phyloP scores from a whole-genome alignment of 2,797 vertebrate species.

The Lophius americanus region DNA sequence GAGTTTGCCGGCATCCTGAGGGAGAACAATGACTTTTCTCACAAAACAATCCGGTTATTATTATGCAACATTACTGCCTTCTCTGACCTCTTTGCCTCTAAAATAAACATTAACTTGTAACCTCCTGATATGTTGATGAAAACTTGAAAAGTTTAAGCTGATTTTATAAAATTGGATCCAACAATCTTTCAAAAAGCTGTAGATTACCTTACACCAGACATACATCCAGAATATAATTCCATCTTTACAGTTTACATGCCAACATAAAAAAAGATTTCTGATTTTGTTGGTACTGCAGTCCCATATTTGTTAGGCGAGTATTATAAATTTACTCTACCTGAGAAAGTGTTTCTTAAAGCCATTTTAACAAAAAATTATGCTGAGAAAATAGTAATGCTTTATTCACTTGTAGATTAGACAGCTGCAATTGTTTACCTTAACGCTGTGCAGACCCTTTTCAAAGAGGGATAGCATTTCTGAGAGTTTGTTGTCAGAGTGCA shows the following conservation, averaged over 20 bases:
- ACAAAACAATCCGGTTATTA: slow-evolving; percentile 28
- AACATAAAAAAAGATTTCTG: slow-evolving; percentile 2
- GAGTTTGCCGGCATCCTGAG: slow-evolving; percentile 6
- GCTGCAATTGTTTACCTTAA: slow-evolving; percentile 85
- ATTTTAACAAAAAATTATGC: neutral
- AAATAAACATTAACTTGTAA: slow-evolving; percentile 1
- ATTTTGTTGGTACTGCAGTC: slow-evolving; percentile 7
- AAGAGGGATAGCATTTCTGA: slow-evolving; percentile 98
- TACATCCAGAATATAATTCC: neutral
- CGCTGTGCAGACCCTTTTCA: slow-evolving; percentile 93
- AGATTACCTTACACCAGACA: neutral
- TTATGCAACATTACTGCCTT: slow-evolving; percentile 6
- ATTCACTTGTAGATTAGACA: too few relatives aligned
- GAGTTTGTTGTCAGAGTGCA: slow-evolving; percentile 97
- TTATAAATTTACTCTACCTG: neutral
- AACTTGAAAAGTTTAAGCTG: neutral
- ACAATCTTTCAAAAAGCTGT: neutral
- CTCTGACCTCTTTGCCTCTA: neutral
- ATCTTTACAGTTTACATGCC: neutral
- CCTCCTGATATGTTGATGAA: neutral
- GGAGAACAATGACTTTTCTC: slow-evolving; percentile 40
- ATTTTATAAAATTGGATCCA: neutral
- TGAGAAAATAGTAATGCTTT: too few relatives aligned
- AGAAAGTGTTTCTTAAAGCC: neutral
- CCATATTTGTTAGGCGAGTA: neutral